Percentiles rank a stretch among this genome's conserved stretches.
Evolutionary conservation across 2,888 invertebrate species (phyloP).

Genomic region (Desoria tigrina): DNA sequence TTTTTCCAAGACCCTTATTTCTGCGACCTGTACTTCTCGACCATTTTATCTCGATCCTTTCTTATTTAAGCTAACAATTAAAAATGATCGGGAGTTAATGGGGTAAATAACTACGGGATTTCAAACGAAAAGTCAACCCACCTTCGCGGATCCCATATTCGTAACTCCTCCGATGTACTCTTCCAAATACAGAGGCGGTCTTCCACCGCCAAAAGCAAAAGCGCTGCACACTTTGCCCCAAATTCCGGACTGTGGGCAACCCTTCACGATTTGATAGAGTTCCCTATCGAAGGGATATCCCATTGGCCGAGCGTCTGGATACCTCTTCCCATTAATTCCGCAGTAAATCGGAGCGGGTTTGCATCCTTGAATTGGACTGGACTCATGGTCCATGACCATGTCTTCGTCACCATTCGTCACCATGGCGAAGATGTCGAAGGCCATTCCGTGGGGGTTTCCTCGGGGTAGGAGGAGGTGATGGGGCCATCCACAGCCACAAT

Average conservation of each 20-base stretch:
- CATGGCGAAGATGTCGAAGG: slow-evolving; percentile 34
- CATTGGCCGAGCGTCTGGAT: slow-evolving; percentile 79
- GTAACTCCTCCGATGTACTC: neutral
- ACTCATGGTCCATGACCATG: neutral
- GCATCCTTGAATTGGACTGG: slow-evolving; percentile 58
- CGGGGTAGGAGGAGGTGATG: slow-evolving; percentile 30
- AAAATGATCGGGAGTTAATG: too few species aligned
- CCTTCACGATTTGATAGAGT: neutral
- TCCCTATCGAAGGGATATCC: slow-evolving; percentile 61
- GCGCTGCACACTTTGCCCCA: neutral
- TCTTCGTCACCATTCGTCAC: slow-evolving; percentile 30
- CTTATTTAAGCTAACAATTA: too few species aligned
- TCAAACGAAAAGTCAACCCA: too few species aligned
- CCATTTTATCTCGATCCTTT: too few species aligned
- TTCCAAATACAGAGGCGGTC: neutral
- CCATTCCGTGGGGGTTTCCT: slow-evolving; percentile 23
- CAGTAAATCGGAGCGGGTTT: slow-evolving; percentile 76
- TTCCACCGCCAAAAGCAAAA: too few species aligned
- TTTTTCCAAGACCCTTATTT: too few species aligned
- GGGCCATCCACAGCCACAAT: slow-evolving; percentile 39
- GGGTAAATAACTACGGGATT: too few species aligned
- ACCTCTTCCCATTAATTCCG: slow-evolving; percentile 72
- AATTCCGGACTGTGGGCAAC: neutral
- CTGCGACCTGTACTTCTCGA: too few species aligned
- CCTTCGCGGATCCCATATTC: neutral